A percentile compares a stretch with the other conserved stretches of the same genome.
Evolutionary conservation across 2,113 vertebrate species (phyloP).

Genomic region (Corythornis vintsioides): DNA sequence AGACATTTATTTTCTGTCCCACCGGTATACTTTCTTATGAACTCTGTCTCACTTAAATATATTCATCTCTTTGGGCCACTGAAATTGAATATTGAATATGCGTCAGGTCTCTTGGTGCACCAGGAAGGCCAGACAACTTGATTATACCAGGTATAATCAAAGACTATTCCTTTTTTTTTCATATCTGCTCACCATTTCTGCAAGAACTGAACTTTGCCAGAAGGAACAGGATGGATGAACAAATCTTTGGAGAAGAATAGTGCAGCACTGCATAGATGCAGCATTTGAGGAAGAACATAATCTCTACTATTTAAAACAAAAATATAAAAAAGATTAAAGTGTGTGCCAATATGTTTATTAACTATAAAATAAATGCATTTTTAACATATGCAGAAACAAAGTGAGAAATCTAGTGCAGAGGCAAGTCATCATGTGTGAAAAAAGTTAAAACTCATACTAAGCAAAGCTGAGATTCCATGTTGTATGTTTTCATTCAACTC

Average conservation of each 20-base stretch:
- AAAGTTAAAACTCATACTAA: conserved; percentile 15
- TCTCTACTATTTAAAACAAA: not conserved
- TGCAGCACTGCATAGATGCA: not conserved
- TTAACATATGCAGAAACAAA: conserved; percentile 28
- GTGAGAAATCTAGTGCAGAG: not conserved
- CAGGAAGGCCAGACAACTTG: conserved; percentile 62
- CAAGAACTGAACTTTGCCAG: conserved; percentile 39
- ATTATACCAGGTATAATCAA: conserved; percentile 62
- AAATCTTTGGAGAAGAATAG: conserved; percentile 28
- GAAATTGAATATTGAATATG: conserved; percentile 60
- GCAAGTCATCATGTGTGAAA: conserved; percentile 48
- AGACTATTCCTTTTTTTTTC: conserved; percentile 55
- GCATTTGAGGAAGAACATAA: not conserved
- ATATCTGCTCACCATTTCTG: conserved; percentile 25
- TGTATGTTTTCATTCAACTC: conserved; percentile 47
- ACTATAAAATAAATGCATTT: conserved; percentile 47
- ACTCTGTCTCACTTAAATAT: conserved; percentile 55
- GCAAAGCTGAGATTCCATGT: conserved; percentile 24
- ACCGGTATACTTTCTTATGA: conserved; percentile 36
- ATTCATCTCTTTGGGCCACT: conserved; percentile 57
- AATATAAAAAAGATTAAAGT: not conserved
- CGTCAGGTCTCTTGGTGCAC: conserved; percentile 38
- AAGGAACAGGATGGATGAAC: conserved; percentile 29
- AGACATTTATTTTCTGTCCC: conserved; percentile 60
- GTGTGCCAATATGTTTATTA: conserved; percentile 36